A percentile compares a stretch with the other conserved stretches of the same genome.
Conservation (phyloP, 1,140 invertebrate species). For the Araneus ventricosus region DNA sequence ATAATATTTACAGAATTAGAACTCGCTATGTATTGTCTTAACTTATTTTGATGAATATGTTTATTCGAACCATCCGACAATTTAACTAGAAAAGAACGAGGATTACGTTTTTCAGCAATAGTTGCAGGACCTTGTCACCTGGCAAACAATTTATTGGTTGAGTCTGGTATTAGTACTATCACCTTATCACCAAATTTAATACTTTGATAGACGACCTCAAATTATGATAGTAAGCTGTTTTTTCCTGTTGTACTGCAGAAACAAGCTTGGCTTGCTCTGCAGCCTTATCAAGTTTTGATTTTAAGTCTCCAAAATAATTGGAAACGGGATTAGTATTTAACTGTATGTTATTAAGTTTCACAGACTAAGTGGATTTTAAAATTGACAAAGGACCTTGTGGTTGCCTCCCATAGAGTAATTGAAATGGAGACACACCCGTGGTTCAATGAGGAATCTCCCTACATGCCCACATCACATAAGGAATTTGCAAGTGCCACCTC, state of each 20-base stretch:
- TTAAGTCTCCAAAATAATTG: not conserved
- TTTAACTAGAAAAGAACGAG: not conserved
- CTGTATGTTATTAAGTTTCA: not conserved
- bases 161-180: conserved; percentile 54
- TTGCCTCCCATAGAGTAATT: conserved; percentile 23
- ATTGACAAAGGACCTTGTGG: not conserved
- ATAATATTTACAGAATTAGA: not conserved
- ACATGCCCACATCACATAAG: conserved; percentile 54
- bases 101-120: not conserved
- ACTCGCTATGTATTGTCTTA: not conserved
- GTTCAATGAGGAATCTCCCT: not conserved
- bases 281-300: not conserved
- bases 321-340: not conserved
- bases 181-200: conserved; percentile 28
- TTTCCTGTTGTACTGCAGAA: not conserved
- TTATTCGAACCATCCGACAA: not conserved
- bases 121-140: conserved; percentile 31
- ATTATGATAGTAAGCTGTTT: not conserved
- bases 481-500: conserved; percentile 19
- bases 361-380: not conserved
- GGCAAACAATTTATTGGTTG: conserved; percentile 43
- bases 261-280: conserved; percentile 4
- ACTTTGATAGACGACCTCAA: not conserved
- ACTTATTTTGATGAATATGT: conserved; percentile 33
- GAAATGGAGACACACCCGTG: conserved; percentile 24